Evolutionary conservation across 2,113 vertebrate genomes (phyloP).

Genomic region (Hippolais icterina): DNA sequence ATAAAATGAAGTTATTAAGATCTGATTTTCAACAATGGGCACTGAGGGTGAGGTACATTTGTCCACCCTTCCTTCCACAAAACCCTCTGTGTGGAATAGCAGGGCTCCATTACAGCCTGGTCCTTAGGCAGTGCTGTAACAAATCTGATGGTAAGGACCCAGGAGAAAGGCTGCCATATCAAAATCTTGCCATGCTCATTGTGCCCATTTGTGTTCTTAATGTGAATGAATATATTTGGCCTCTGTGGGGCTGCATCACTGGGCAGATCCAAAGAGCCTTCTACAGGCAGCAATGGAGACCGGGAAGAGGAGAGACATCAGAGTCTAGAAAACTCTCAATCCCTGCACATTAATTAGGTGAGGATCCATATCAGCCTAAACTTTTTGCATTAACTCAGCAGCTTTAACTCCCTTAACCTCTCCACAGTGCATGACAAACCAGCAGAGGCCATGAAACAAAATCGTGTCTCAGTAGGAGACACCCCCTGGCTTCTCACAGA

Average conservation of each 20-base stretch:
- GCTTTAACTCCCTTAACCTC: neutral
- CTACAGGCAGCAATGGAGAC: neutral
- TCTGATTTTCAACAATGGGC: neutral
- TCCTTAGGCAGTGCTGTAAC: neutral
- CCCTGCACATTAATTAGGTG: neutral
- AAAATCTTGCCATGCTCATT: neutral
- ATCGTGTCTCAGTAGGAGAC: neutral
- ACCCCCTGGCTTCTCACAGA: neutral
- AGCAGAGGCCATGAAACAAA: neutral
- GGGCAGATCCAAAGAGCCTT: neutral
- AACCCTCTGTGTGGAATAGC: accelerated
- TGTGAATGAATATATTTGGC: neutral
- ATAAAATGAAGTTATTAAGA: neutral
- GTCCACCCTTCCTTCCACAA: neutral
- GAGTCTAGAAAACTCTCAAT: neutral
- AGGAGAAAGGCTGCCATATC: neutral
- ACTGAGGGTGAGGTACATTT: neutral
- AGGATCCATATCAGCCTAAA: neutral
- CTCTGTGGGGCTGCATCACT: neutral
- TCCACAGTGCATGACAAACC: neutral
- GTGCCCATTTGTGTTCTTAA: neutral
- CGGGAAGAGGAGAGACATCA: neutral
- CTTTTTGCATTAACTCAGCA: neutral
- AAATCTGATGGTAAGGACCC: neutral
- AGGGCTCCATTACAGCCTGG: neutral